These are phyloP conservation scores for Cassiopea andromeda DNA, from an alignment of 30 jellyfish, hydroid and myxozoan species.

Conservation along the genomic window DNA sequence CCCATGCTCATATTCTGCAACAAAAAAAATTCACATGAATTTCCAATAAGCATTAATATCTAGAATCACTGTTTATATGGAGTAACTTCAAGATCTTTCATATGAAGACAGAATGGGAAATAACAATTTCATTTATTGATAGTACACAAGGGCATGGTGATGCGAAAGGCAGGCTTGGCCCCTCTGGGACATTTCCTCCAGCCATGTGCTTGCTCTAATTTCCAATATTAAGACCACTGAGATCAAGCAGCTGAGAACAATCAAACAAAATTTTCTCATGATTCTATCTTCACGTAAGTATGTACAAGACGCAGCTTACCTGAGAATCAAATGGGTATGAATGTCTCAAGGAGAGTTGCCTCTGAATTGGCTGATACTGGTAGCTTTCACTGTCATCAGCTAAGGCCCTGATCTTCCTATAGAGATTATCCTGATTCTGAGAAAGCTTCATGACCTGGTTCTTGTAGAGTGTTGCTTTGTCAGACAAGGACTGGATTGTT, in stretches of 20 bases:
- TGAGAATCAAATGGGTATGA: neutral
- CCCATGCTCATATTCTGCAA: neutral
- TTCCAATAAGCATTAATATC: neutral
- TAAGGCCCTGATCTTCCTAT: neutral
- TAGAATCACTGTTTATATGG: neutral
- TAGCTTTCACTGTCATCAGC: conserved; percentile 2
- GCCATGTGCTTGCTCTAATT: no score
- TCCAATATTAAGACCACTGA: no score
- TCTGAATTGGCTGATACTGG: neutral
- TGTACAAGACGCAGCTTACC: neutral
- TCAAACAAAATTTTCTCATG: neutral
- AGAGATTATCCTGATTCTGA: conserved; percentile 13
- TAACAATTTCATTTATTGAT: no score
- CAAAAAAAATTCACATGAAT: neutral
- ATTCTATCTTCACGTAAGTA: no score
- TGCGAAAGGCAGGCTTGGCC: no score
- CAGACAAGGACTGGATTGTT: conserved; percentile 17
- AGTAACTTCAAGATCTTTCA: neutral
- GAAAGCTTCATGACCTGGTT: conserved; percentile 7
- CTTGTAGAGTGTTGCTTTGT: neutral
- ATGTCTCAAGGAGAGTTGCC: conserved; percentile 14
- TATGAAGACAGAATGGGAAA: no score
- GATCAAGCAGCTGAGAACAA: neutral
- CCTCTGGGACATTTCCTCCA: no score
- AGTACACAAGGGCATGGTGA: no score